These are phyloP conservation scores for Phyllostomus discolor DNA, from an alignment of 2,113 vertebrate genomes.

Conservation along the genomic window DNA sequence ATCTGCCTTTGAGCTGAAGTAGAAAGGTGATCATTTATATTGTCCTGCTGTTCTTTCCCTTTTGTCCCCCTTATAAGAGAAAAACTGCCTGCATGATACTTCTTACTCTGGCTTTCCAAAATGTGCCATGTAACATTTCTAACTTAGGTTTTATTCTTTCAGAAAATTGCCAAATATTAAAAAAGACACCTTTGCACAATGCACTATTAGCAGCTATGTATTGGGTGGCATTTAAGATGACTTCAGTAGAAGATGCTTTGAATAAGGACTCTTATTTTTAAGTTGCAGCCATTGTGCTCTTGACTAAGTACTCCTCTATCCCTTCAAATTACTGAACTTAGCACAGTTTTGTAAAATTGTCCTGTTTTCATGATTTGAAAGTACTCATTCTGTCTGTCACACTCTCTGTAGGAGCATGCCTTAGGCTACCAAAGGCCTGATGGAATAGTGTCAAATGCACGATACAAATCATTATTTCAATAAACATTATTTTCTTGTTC, in stretches of 20 bases:
- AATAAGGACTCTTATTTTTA: neutral
- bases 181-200: neutral
- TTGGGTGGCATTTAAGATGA: neutral
- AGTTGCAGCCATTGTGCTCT: neutral
- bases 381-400: constrained; percentile 16
- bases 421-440: constrained; percentile 2
- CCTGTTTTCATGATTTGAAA: constrained; percentile 30
- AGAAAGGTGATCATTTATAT: constrained; percentile 38
- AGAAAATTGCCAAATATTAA: neutral
- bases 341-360: constrained; percentile 12
- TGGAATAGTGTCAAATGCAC: constrained; percentile 28
- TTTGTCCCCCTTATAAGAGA: neutral
- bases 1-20: neutral
- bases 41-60: neutral
- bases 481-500: constrained; percentile 35
- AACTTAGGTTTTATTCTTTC: constrained; percentile 45
- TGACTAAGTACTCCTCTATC: neutral
- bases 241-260: neutral
- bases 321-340: neutral
- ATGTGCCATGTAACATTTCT: neutral
- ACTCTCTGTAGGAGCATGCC: neutral
- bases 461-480: constrained; percentile 41
- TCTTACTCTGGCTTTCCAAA: neutral
- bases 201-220: neutral
- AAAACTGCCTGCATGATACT: neutral